Conservation (phyloP, 1,140 invertebrate genomes). For the Diachasmimorpha longicaudata region DNA sequence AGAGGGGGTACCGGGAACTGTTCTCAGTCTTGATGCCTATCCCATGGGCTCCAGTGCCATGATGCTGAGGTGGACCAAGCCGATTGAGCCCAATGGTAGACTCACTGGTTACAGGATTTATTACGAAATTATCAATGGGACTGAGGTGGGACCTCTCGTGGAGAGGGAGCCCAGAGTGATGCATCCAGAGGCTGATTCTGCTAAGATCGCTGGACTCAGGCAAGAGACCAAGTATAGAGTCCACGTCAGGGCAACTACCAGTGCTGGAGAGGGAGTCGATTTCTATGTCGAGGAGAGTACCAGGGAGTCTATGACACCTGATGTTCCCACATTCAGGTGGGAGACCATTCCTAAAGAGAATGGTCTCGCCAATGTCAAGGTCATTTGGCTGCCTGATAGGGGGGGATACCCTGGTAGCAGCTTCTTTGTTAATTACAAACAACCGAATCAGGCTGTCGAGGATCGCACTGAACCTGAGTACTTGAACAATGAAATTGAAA, state of each 20-base stretch:
- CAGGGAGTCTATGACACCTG: conserved; percentile 70
- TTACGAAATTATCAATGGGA: conserved; percentile 82
- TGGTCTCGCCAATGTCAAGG: conserved; percentile 75
- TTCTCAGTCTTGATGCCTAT: conserved; percentile 81
- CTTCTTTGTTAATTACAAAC: conserved; percentile 87
- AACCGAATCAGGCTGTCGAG: conserved; percentile 75
- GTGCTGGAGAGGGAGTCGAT: conserved; percentile 80
- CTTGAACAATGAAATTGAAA: conserved; percentile 75
- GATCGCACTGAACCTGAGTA: conserved; percentile 69
- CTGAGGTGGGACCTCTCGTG: conserved; percentile 65
- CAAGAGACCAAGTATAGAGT: conserved; percentile 90
- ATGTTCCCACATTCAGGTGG: conserved; percentile 79
- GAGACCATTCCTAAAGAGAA: conserved; percentile 73
- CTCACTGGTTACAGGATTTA: conserved; percentile 92
- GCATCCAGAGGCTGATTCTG: conserved; percentile 76
- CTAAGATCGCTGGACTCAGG: conserved; percentile 84
- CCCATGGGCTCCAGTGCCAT: conserved; percentile 89
- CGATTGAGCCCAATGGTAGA: conserved; percentile 90
- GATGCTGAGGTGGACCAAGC: conserved; percentile 89
- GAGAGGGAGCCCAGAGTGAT: conserved; percentile 79
- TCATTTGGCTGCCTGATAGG: conserved; percentile 81
- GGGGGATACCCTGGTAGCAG: conserved; percentile 78
- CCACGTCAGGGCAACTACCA: conserved; percentile 82
- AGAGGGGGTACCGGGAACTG: conserved; percentile 91
- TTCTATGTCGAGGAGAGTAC: conserved; percentile 84